These are phyloP conservation scores for Microchirus variegatus DNA, from an alignment of 2,797 vertebrate species.

Conservation along the genomic window DNA sequence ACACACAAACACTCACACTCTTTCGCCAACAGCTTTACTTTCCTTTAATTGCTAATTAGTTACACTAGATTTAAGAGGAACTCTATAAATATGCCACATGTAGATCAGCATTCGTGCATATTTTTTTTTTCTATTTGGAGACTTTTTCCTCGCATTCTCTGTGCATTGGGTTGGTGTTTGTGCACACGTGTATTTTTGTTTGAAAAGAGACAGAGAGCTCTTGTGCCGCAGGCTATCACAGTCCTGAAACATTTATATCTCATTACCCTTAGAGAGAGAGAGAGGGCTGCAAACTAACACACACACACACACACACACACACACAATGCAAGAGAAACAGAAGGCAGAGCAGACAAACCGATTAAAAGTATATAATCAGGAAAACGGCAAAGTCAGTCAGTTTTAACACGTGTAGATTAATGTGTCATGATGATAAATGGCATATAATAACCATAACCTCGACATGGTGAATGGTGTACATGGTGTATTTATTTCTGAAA, in stretches of 20 bases:
- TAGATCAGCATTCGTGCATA: slow-evolving; percentile 2
- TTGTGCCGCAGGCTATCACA: slow-evolving; percentile 61
- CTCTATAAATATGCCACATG: slow-evolving; percentile 33
- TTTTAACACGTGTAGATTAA: too few species aligned
- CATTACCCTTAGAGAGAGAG: slow-evolving; percentile 67
- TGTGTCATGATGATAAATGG: too few species aligned
- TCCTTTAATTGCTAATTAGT: slow-evolving; percentile 71
- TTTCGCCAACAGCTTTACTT: slow-evolving; percentile 48
- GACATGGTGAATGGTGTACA: too few species aligned
- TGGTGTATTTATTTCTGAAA: too few species aligned
- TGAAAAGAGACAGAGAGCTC: slow-evolving; percentile 60
- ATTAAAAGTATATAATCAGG: slow-evolving; percentile 8
- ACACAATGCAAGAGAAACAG: background rate
- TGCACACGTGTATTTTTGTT: slow-evolving; percentile 19
- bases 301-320: too few species aligned
- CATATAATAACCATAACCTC: too few species aligned
- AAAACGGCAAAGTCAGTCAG: too few species aligned
- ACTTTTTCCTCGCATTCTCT: slow-evolving; percentile 18
- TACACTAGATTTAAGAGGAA: slow-evolving; percentile 61
- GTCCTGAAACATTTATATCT: slow-evolving; percentile 78
- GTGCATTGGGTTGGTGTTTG: slow-evolving; percentile 5
- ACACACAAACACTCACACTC: slow-evolving; percentile 28
- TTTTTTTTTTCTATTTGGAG: slow-evolving; percentile 7
- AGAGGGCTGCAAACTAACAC: slow-evolving; percentile 6
- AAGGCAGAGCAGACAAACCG: slow-evolving; percentile 8